Evolutionary conservation across 1,140 invertebrate species (phyloP).

Genomic region (Carposina sasakii): DNA sequence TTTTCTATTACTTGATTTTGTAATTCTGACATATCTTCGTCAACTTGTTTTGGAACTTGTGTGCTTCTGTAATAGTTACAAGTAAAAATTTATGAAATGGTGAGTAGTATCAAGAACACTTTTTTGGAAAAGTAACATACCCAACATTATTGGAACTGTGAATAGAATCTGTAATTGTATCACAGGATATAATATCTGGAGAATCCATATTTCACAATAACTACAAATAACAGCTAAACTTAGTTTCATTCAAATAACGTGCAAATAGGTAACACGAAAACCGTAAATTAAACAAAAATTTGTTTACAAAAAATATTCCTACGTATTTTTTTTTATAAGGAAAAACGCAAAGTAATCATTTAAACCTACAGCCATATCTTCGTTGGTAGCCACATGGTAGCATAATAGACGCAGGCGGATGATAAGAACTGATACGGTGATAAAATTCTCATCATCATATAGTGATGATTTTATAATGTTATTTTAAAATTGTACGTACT

Average conservation of each 20-base stretch:
- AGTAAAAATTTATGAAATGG: too few species aligned
- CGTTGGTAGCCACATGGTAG: too few species aligned
- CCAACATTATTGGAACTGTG: conserved; percentile 11
- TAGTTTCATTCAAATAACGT: not conserved
- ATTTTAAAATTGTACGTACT: too few species aligned
- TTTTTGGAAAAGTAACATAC: not conserved
- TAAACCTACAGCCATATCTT: too few species aligned
- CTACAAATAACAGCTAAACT: not conserved
- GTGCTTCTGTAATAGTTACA: conserved; percentile 14
- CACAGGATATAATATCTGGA: conserved; percentile 31
- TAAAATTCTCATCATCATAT: too few species aligned
- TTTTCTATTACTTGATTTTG: conserved; percentile 51
- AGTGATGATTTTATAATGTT: too few species aligned
- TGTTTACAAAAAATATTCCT: too few species aligned
- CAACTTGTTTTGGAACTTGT: conserved; percentile 2
- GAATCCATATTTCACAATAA: conserved; percentile 25
- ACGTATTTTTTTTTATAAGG: too few species aligned
- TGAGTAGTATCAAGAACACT: not conserved
- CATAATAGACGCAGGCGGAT: too few species aligned
- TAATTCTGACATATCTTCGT: conserved; percentile 36
- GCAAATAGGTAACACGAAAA: not conserved
- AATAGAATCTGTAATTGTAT: conserved; percentile 16
- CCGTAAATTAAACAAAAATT: not conserved
- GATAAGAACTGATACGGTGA: too few species aligned
- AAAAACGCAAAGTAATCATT: too few species aligned